Percentiles rank a stretch among this genome's conserved stretches.
phyloP scores from a whole-genome alignment of 2,797 vertebrate species.

The Poecile montanus region DNA sequence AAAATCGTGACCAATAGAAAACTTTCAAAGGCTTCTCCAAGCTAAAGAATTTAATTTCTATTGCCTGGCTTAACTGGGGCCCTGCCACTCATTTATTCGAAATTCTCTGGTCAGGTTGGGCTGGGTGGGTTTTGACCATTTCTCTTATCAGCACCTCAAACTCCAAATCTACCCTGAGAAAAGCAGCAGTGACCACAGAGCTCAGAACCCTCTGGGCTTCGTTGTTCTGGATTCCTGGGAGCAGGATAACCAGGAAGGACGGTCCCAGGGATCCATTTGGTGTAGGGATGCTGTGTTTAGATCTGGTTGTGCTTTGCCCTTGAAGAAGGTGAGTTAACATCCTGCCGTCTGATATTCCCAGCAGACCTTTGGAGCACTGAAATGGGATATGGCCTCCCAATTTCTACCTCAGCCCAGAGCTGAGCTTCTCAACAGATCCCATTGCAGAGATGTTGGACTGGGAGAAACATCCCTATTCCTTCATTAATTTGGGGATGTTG shows the following conservation, averaged over 20 bases:
- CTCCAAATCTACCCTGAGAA: background rate
- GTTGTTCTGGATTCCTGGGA: background rate
- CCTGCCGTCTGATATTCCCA: background rate
- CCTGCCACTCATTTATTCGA: background rate
- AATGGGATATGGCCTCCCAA: accelerated
- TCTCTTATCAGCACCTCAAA: background rate
- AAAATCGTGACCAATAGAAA: background rate
- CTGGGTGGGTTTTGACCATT: background rate
- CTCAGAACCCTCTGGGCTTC: background rate
- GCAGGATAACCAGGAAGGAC: background rate
- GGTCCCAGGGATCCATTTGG: background rate
- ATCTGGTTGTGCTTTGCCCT: no score
- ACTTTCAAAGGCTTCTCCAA: background rate
- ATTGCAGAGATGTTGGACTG: background rate
- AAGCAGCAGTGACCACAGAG: background rate
- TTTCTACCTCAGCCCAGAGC: background rate
- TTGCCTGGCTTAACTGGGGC: background rate
- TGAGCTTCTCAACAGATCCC: background rate
- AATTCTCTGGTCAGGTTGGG: background rate
- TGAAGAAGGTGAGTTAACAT: background rate
- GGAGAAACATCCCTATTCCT: background rate
- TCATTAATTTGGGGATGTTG: background rate
- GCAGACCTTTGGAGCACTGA: background rate
- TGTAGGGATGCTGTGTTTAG: background rate
- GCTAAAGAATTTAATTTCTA: background rate